Conservation (phyloP, 2,797 vertebrate genomes). For the Mus minutoides region DNA sequence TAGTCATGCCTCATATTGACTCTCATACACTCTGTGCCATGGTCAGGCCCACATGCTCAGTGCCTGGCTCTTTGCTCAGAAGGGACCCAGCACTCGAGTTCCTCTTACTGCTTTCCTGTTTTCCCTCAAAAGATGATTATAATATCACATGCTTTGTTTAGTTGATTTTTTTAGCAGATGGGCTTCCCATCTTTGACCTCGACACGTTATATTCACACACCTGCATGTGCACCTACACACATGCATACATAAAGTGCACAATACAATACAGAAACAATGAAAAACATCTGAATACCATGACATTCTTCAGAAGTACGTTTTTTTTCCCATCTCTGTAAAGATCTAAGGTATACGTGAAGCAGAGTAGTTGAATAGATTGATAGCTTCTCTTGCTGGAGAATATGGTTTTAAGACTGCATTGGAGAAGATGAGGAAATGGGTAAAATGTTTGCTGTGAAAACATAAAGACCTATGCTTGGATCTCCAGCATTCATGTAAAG, state of each 20-base stretch:
- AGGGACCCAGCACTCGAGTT: background rate
- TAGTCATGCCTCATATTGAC: accelerated
- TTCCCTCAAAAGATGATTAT: constrained; percentile 34
- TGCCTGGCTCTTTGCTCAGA: background rate
- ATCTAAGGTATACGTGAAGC: background rate
- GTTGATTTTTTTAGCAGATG: constrained; percentile 23
- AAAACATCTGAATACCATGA: background rate
- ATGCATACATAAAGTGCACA: background rate
- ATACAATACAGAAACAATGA: background rate
- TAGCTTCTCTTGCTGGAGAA: constrained; percentile 16
- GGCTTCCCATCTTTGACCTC: background rate
- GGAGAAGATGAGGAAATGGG: no score
- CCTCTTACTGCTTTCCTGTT: background rate
- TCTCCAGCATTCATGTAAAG: background rate
- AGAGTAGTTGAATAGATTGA: background rate
- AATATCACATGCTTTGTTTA: background rate
- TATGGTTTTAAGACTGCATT: constrained; percentile 14
- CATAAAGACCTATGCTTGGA: background rate
- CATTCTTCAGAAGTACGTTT: background rate
- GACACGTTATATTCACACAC: background rate
- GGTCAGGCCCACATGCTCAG: background rate
- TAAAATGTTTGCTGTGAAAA: background rate
- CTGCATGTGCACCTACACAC: background rate
- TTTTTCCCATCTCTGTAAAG: background rate
- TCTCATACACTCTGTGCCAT: background rate